phyloP scores from a whole-genome alignment of 2,113 vertebrate species.

The Ciconia maguari region DNA sequence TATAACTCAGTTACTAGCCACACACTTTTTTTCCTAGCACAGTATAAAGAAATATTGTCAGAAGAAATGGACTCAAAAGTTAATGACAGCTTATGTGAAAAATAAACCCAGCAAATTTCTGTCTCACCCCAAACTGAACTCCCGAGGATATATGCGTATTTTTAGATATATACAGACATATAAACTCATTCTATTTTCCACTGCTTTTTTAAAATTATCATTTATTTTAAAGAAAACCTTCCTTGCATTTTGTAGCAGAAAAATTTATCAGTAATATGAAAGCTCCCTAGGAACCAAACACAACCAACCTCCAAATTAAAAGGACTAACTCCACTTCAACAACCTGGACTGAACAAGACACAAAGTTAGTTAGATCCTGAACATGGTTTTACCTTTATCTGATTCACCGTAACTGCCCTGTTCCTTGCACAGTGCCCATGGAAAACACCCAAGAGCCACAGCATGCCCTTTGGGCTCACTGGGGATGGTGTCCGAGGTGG shows the following conservation, averaged over 20 bases:
- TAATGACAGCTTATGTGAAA: not conserved
- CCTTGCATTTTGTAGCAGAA: not conserved
- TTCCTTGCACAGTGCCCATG: not conserved
- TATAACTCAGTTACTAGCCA: not conserved
- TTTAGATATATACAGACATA: not conserved
- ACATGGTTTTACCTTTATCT: not conserved
- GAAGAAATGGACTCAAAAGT: not conserved
- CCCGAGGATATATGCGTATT: not conserved
- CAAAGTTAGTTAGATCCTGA: not conserved
- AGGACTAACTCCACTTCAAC: not conserved
- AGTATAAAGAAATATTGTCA: not conserved
- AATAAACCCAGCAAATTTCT: not conserved
- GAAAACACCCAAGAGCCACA: not conserved
- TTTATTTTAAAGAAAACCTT: not conserved
- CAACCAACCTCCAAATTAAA: not conserved
- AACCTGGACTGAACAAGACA: not conserved
- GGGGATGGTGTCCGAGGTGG: not conserved
- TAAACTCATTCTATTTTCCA: not conserved
- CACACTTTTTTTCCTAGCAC: not conserved
- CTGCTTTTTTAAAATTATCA: not conserved
- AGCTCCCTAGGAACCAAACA: not conserved
- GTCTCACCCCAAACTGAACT: not conserved
- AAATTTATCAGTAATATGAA: not conserved
- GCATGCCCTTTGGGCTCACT: not conserved
- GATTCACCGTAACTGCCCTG: not conserved